Evolutionary conservation across 1,140 invertebrate genomes (phyloP).

Genomic region (Cydia amplana): DNA sequence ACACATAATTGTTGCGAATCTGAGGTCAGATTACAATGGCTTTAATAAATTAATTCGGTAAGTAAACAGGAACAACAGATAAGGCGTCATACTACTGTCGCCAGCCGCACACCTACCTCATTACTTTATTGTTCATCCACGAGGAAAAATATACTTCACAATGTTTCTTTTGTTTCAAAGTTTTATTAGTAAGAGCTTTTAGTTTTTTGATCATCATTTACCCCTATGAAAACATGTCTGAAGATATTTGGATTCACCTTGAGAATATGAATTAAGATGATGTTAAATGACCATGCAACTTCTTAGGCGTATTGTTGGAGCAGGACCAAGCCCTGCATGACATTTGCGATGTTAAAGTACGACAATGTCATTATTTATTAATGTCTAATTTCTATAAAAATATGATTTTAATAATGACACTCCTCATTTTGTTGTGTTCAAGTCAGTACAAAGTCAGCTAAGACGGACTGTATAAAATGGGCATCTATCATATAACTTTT

Average conservation of each 20-base stretch:
- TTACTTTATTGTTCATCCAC: slow-evolving; percentile 70
- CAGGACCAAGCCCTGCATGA: too few species aligned
- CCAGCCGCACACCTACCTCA: slow-evolving; percentile 53
- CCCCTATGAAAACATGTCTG: not conserved
- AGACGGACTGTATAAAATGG: too few species aligned
- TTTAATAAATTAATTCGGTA: not conserved
- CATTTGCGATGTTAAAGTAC: too few species aligned
- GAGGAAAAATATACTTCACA: slow-evolving; percentile 33
- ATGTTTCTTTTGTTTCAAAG: slow-evolving; percentile 40
- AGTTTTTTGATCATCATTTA: slow-evolving; percentile 23
- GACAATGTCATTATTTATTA: too few species aligned
- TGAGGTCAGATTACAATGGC: not conserved
- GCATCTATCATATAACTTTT: not conserved
- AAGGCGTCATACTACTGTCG: slow-evolving; percentile 68
- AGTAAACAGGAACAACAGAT: slow-evolving; percentile 41
- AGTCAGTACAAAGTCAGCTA: too few species aligned
- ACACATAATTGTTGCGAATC: not conserved
- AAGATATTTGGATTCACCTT: too few species aligned
- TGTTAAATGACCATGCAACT: too few species aligned
- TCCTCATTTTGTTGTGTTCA: too few species aligned
- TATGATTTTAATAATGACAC: too few species aligned
- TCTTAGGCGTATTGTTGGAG: too few species aligned
- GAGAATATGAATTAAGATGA: too few species aligned
- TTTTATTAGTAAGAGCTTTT: slow-evolving; percentile 36
- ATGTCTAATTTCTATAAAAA: too few species aligned